Base-by-base conservation (phyloP, 2,113 vertebrate species). In the Pteropus alecto region DNA sequence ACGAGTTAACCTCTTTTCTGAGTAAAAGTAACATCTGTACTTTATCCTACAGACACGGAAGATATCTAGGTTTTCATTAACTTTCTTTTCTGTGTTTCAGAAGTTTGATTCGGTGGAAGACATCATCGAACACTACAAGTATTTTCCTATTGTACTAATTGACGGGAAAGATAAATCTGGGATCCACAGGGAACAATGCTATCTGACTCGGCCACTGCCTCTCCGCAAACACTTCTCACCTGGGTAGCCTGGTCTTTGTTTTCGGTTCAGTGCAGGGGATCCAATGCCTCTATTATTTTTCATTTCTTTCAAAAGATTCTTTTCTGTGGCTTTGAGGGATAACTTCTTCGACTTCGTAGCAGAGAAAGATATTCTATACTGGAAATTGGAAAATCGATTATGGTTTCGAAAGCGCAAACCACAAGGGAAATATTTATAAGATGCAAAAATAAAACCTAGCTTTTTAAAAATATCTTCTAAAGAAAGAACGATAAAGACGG, bases 71-170 rank as follows among this genome's bases (percentile, higher is more conserved):
- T 77, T 82, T 33, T 26, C 16, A 28, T 35, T 51, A 84, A 67
- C 87, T 94, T 91, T 97, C 54, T 96, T 93, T 90, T 90, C 87
- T 95, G 61, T 94, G 8, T 84, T 79, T 33, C 98, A 99, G 99
- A 99, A 98, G 98, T 99, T 99, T 96, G 98, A 99, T 92, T 98
- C 99, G 0, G 99, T 99, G 90, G 97, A 98, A 97, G 99, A 99
- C 12, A 99, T 99, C 97, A 98, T 99, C 54, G 99, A 99, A 94
- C 99, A 99, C 98, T 99, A 99, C 98, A 99, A 98, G 97, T 98
- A 98, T 6, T 98, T 99, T 76, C 99, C 99, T 28, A 99, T 99
- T 65, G 93, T 97, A 0, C 98, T 99, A 30, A 96, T 99, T 54
- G 99, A 99, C 0, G 99, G 99, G 85, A 99, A 98, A 96, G 99